A percentile compares a stretch with the other conserved stretches of the same genome.
phyloP scores from a whole-genome alignment of 2,113 vertebrate species.

The Dasypus novemcinctus region DNA sequence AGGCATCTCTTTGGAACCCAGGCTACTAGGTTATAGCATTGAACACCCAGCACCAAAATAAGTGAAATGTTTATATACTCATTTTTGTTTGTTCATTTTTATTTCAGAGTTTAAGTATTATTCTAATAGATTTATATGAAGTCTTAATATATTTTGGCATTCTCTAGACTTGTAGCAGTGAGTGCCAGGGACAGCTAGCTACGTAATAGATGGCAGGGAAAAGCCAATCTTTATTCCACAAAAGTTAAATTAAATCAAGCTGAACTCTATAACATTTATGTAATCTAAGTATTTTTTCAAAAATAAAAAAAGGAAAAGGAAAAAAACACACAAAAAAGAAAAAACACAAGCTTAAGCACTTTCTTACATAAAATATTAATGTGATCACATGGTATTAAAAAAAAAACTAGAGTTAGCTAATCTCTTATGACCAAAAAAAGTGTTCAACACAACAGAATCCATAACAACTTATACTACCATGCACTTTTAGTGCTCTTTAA shows the following conservation, averaged over 20 bases:
- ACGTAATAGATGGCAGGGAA: not conserved
- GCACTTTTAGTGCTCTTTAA: not conserved
- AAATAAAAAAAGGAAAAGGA: no score
- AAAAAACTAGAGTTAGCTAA: not conserved
- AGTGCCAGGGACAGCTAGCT: not conserved
- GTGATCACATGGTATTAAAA: not conserved
- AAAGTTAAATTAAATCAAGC: constrained; percentile 28
- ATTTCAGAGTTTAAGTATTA: not conserved
- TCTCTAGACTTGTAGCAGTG: not conserved
- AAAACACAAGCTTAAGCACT: not conserved
- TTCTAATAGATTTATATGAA: not conserved
- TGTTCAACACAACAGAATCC: not conserved
- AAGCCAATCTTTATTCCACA: not conserved
- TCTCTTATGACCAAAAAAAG: not conserved
- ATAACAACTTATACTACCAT: not conserved
- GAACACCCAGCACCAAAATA: not conserved
- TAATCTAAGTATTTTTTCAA: no score
- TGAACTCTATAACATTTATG: no score
- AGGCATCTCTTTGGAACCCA: not conserved
- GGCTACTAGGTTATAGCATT: not conserved
- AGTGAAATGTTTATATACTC: not conserved
- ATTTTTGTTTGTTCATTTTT: not conserved
- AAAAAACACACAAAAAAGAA: no score
- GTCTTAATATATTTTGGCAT: not conserved
- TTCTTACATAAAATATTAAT: not conserved